A percentile compares a stretch with the other conserved stretches of the same genome.
These are phyloP conservation scores for Epizoanthus ramosus DNA, from an alignment of 92 coral and sea anemone species.

Conservation along the genomic window DNA sequence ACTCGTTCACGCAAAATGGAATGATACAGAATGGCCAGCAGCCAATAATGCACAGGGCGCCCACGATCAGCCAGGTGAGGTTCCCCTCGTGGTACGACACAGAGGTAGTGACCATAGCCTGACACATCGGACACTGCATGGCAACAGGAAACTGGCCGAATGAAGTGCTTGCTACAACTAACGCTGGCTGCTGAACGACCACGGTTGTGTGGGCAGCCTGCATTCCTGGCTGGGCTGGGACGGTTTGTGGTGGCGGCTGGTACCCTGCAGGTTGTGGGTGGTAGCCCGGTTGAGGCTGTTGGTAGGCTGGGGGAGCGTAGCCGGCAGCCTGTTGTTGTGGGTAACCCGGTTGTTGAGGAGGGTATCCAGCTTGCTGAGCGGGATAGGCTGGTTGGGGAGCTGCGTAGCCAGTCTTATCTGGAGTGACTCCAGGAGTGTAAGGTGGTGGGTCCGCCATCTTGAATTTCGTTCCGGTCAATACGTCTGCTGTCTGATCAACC, in stretches of 20 bases:
- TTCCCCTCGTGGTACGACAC: neutral
- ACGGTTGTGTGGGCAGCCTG: neutral
- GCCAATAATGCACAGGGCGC: neutral
- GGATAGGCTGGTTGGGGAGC: neutral
- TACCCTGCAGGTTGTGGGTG: neutral
- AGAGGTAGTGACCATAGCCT: neutral
- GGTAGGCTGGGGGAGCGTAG: neutral
- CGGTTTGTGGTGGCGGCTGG: neutral
- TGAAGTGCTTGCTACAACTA: too few relatives aligned
- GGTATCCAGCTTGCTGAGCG: neutral
- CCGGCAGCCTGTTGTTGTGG: constrained; percentile 10
- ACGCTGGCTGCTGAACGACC: neutral
- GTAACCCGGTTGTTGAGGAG: constrained; percentile 1
- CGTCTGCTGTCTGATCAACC: neutral
- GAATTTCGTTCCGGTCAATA: neutral
- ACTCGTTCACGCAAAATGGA: neutral
- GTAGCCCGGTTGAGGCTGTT: neutral
- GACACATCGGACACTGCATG: neutral
- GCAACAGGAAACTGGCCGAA: neutral
- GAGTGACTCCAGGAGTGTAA: neutral
- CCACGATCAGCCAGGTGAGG: neutral
- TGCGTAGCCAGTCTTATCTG: too few relatives aligned
- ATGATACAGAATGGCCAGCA: neutral
- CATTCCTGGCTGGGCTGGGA: neutral
- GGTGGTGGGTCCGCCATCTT: constrained; percentile 10